phyloP scores from a whole-genome alignment of 2,113 vertebrate species.

The Varanus salvator region DNA sequence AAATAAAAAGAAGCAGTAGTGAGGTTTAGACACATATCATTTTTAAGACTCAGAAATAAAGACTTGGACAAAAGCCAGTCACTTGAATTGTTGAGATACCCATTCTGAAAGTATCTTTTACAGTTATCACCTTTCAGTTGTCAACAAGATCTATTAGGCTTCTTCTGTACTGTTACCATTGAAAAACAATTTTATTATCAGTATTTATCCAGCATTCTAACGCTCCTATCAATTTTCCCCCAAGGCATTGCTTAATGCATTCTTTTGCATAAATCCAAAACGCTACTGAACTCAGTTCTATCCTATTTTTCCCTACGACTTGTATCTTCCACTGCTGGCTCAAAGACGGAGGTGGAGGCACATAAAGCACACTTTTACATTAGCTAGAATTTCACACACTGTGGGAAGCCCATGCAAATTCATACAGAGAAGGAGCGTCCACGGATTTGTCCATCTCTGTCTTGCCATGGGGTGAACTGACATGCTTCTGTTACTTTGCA shows the following conservation, averaged over 20 bases:
- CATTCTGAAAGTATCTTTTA: slow-evolving; percentile 75
- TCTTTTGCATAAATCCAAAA: slow-evolving; percentile 66
- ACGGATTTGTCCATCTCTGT: background rate
- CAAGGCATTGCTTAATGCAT: slow-evolving; percentile 54
- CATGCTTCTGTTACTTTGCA: background rate
- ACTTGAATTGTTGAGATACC: slow-evolving; percentile 73
- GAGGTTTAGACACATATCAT: slow-evolving; percentile 67
- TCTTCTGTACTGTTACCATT: slow-evolving; percentile 64
- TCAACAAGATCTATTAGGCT: slow-evolving; percentile 67
- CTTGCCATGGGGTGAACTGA: background rate
- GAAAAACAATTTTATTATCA: slow-evolving; percentile 69
- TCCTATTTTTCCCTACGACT: background rate
- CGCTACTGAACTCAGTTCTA: background rate
- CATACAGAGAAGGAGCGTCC: background rate
- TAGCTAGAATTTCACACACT: background rate
- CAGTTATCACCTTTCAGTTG: slow-evolving; percentile 69
- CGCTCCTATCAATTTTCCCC: slow-evolving; percentile 57
- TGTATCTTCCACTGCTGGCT: background rate
- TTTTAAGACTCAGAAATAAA: slow-evolving; percentile 79
- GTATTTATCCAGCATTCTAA: slow-evolving; percentile 71
- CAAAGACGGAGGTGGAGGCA: background rate
- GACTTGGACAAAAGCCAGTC: slow-evolving; percentile 73
- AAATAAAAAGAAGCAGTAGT: slow-evolving; percentile 56
- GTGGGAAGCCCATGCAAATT: background rate
- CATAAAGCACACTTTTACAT: background rate